Evolutionary conservation across 2,888 invertebrate species (phyloP).

Genomic region (Apotomis betuletana): DNA sequence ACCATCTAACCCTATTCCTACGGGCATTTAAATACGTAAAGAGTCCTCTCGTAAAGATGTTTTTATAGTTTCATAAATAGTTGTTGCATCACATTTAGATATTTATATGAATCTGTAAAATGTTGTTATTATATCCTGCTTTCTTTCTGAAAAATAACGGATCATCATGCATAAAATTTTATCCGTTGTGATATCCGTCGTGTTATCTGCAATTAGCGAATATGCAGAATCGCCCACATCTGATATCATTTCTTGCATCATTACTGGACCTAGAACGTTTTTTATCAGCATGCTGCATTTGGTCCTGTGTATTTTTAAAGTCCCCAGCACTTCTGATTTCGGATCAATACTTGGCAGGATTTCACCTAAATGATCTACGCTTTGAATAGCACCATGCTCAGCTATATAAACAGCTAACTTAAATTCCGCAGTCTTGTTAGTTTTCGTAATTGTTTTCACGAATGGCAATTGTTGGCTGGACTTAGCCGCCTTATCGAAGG

Average conservation of each 20-base stretch:
- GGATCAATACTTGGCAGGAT: not conserved
- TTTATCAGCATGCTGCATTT: not conserved
- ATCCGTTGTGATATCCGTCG: no score
- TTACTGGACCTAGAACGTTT: not conserved
- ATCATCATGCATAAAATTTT: not conserved
- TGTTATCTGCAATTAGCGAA: no score
- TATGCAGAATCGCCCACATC: no score
- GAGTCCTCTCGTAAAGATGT: not conserved
- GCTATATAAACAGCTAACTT: no score
- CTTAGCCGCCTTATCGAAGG: no score
- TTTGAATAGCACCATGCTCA: no score
- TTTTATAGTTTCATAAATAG: not conserved
- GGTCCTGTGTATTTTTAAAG: not conserved
- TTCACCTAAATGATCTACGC: not conserved
- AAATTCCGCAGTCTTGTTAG: no score
- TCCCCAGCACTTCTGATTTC: not conserved
- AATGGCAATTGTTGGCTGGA: no score
- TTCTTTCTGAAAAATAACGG: not conserved
- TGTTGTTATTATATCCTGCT: not conserved
- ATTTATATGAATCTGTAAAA: not conserved
- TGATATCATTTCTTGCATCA: not conserved
- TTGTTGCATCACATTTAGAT: not conserved
- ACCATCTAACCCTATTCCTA: not conserved
- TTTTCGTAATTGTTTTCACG: no score
- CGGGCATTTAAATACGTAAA: no score